A percentile compares a stretch with the other conserved stretches of the same genome.
These are phyloP conservation scores for Atlantisia rogersi DNA, from an alignment of 2,113 vertebrate genomes.

Conservation along the genomic window DNA sequence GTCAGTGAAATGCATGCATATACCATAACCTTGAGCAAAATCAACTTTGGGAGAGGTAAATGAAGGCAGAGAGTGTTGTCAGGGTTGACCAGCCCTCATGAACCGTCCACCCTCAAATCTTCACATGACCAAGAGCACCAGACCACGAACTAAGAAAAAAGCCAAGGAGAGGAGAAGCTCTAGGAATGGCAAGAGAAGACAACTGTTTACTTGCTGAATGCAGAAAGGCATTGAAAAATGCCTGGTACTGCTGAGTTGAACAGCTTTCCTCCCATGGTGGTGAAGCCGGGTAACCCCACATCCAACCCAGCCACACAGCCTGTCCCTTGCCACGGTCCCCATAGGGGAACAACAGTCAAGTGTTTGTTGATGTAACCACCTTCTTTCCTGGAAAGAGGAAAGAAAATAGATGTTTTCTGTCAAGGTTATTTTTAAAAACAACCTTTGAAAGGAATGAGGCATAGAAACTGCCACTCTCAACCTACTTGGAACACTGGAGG, in stretches of 20 bases:
- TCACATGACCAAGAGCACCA: background rate
- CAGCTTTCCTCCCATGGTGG: background rate
- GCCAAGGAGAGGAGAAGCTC: background rate
- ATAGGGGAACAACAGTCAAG: background rate
- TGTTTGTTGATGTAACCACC: background rate
- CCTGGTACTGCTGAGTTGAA: background rate
- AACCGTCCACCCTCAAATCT: background rate
- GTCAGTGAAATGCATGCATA: background rate
- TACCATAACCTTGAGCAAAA: background rate
- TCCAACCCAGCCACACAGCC: rapidly evolving
- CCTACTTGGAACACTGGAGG: background rate
- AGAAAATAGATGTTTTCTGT: background rate
- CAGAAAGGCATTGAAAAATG: background rate
- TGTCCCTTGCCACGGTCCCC: background rate
- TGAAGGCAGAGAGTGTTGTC: background rate
- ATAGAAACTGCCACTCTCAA: background rate
- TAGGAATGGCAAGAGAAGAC: background rate
- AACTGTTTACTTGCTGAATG: background rate
- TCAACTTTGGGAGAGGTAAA: background rate
- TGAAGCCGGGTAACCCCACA: rapidly evolving
- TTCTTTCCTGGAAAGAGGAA: background rate
- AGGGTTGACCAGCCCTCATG: background rate
- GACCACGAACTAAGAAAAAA: background rate
- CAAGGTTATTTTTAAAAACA: background rate
- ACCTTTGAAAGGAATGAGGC: background rate